Conservation (phyloP, 2,888 invertebrate genomes). For the Geotrupes spiniger region DNA sequence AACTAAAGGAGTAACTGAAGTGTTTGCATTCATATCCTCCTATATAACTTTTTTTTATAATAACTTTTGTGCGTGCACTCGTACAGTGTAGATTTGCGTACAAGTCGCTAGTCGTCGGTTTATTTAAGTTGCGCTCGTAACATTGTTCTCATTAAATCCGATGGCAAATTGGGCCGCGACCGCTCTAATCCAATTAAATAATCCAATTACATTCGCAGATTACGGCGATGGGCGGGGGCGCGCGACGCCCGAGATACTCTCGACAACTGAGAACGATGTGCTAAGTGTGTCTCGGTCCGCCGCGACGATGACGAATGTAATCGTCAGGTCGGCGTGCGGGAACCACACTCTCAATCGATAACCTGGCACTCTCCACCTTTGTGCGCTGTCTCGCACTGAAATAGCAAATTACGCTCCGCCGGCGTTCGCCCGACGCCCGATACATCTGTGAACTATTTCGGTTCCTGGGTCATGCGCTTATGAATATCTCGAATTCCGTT, state of each 20-base stretch:
- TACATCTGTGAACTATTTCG: constrained; percentile 20
- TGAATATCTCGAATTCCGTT: constrained; percentile 6
- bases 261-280: no score
- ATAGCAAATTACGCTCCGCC: constrained; percentile 16
- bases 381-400: constrained; percentile 29
- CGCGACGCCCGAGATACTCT: not conserved
- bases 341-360: constrained; percentile 30
- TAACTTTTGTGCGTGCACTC: no score
- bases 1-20: no score
- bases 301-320: constrained; percentile 32
- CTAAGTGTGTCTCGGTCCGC: constrained; percentile 15
- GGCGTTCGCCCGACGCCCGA: not conserved
- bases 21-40: no score
- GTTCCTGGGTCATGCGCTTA: constrained; percentile 22
- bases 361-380: constrained; percentile 20
- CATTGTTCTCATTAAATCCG: not conserved
- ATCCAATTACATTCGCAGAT: constrained; percentile 1
- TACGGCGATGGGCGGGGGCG: constrained; percentile 3
- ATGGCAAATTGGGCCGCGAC: constrained; percentile 2
- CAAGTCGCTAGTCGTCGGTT: no score
- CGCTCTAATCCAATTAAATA: not conserved
- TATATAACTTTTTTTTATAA: no score
- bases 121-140: not conserved
- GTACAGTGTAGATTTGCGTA: no score
- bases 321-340: constrained; percentile 24